Percentiles rank a stretch among this genome's conserved stretches.
These are phyloP conservation scores for Ectemnius cavifrons DNA, from an alignment of 2,888 invertebrate genomes.

Conservation along the genomic window DNA sequence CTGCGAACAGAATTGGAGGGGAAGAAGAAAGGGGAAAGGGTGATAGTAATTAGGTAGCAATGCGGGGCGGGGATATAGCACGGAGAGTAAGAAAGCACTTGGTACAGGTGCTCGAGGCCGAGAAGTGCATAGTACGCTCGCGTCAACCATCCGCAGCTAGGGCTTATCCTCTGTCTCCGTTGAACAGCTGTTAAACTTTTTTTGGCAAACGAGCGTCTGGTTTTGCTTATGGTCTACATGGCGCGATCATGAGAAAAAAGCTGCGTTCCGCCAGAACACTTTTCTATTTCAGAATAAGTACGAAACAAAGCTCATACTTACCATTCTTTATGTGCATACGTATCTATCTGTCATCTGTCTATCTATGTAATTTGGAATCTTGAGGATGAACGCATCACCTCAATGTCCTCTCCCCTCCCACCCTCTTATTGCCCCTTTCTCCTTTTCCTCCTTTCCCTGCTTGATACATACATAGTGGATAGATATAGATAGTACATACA, in stretches of 20 bases:
- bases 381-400: too few relatives aligned
- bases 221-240: constrained; percentile 6
- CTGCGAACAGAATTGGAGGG: too few relatives aligned
- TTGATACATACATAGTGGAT: background rate
- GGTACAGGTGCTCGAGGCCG: constrained; percentile 31
- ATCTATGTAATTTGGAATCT: too few relatives aligned
- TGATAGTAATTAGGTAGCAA: too few relatives aligned
- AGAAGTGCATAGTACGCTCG: constrained; percentile 41
- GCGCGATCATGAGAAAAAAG: background rate
- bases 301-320: background rate
- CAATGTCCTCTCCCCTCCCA: too few relatives aligned
- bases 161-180: constrained; percentile 46
- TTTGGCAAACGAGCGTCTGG: constrained; percentile 39
- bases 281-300: constrained; percentile 14
- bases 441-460: too few relatives aligned
- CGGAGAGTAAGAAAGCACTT: constrained; percentile 7
- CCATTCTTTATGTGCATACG: too few relatives aligned
- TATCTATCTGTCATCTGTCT: too few relatives aligned
- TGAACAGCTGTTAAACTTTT: constrained; percentile 45
- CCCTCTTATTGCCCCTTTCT: too few relatives aligned
- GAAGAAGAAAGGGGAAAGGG: too few relatives aligned
- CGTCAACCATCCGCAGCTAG: constrained; percentile 39
- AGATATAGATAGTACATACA: background rate
- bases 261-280: constrained; percentile 3
- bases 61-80: background rate